Conservation (phyloP, 2,888 invertebrate genomes). For the Tholera decimalis region DNA sequence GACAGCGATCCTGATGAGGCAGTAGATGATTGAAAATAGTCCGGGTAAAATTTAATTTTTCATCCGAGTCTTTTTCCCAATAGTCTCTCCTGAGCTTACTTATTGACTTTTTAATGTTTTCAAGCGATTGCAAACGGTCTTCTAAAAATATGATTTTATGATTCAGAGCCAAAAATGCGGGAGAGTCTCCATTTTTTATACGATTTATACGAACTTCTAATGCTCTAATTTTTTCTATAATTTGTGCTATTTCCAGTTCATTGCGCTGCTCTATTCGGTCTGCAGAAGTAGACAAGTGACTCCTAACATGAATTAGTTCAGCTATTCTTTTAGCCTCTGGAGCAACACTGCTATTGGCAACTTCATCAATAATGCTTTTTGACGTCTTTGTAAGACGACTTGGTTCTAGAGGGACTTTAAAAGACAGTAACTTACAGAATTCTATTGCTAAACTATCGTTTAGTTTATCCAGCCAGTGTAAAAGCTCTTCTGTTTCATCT, state of each 20-base stretch:
- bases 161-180: conserved; percentile 65
- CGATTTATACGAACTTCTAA: conserved; percentile 65
- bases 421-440: conserved; percentile 62
- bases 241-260: conserved; percentile 62
- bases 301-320: conserved; percentile 40
- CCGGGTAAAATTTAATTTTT: conserved; percentile 18
- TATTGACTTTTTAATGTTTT: conserved; percentile 67
- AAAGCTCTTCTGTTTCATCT: conserved; percentile 72
- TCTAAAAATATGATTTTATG: conserved; percentile 72
- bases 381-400: conserved; percentile 64
- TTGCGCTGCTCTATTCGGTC: conserved; percentile 38
- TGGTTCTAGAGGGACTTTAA: conserved; percentile 54
- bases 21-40: conserved; percentile 72
- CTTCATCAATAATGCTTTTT: conserved; percentile 65
- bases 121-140: conserved; percentile 68
- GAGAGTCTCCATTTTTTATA: conserved; percentile 59
- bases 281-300: conserved; percentile 16
- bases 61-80: background rate
- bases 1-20: conserved; percentile 65
- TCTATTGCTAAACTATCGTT: conserved; percentile 68
- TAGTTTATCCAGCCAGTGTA: conserved; percentile 72
- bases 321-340: conserved; percentile 49
- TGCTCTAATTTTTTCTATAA: conserved; percentile 66
- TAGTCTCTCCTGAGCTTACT: conserved; percentile 53
- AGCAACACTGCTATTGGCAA: conserved; percentile 50